phyloP scores from a whole-genome alignment of 2,113 vertebrate species.

The Urocitellus parryii region DNA sequence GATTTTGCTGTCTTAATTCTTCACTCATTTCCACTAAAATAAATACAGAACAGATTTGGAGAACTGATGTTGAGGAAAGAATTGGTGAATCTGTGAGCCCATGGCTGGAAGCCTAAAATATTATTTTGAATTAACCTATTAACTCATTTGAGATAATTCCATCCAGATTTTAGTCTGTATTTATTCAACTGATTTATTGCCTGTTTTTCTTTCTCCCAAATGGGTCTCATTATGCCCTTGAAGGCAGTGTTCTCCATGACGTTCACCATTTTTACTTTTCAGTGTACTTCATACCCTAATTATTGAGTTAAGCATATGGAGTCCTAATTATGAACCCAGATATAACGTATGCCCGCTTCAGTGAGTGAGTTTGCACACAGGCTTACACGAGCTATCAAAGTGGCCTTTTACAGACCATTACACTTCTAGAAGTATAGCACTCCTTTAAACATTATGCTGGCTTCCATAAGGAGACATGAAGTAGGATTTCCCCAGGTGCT shows the following conservation, averaged over 20 bases:
- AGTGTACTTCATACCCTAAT: constrained; percentile 55
- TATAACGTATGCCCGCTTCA: not conserved
- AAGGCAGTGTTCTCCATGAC: constrained; percentile 67
- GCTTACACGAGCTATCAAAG: not conserved
- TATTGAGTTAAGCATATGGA: constrained; percentile 48
- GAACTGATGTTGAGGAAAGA: constrained; percentile 75
- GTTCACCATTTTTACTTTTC: constrained; percentile 70
- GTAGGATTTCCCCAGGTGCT: not conserved
- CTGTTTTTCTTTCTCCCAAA: constrained; percentile 81
- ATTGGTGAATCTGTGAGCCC: constrained; percentile 72
- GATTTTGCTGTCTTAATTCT: constrained; percentile 79
- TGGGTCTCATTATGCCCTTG: constrained; percentile 74
- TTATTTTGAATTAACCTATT: constrained; percentile 86
- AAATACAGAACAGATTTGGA: constrained; percentile 82
- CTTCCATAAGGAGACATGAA: not conserved
- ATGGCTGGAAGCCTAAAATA: constrained; percentile 83
- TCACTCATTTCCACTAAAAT: constrained; percentile 83
- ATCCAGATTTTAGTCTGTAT: constrained; percentile 82
- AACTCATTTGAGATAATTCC: constrained; percentile 84
- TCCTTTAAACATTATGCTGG: not conserved
- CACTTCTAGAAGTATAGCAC: not conserved
- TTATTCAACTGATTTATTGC: constrained; percentile 83
- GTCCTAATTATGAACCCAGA: constrained; percentile 36
- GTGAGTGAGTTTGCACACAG: not conserved
- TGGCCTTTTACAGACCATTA: not conserved